A percentile compares a stretch with the other conserved stretches of the same genome.
These are phyloP conservation scores for Lucilia sericata DNA, from an alignment of 1,140 invertebrate genomes.

Conservation along the genomic window DNA sequence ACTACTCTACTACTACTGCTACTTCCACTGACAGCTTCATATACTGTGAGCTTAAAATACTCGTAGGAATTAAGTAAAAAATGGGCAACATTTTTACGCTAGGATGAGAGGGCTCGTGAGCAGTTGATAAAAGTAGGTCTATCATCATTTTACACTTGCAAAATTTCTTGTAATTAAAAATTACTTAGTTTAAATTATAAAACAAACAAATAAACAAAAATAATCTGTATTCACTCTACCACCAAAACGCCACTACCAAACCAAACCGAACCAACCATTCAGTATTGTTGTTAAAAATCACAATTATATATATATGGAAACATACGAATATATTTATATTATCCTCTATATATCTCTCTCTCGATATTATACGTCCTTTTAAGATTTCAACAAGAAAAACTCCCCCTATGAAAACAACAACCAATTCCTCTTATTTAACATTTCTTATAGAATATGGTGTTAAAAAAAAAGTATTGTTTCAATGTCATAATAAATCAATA, in stretches of 20 bases:
- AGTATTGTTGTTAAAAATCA: constrained; percentile 2
- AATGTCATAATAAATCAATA: constrained; percentile 8
- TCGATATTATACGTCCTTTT: not conserved
- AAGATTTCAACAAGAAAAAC: not conserved
- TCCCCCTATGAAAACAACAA: not conserved
- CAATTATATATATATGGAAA: not conserved
- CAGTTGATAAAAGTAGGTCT: constrained; percentile 65
- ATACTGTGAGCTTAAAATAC: constrained; percentile 30
- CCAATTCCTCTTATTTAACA: not conserved
- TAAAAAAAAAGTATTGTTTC: not conserved
- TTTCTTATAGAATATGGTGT: not conserved
- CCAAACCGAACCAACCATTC: not conserved
- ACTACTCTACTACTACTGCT: constrained; percentile 37
- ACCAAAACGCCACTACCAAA: constrained; percentile 32
- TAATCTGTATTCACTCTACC: constrained; percentile 27
- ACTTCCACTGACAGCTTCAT: constrained; percentile 35
- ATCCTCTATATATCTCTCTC: not conserved
- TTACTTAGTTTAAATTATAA: not conserved
- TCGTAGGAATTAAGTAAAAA: constrained; percentile 3
- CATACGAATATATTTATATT: not conserved
- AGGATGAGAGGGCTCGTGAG: constrained; percentile 62
- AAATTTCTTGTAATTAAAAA: constrained; percentile 1
- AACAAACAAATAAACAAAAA: constrained; percentile 4
- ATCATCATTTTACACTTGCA: constrained; percentile 40
- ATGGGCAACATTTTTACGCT: constrained; percentile 33